Conservation (phyloP, 2,888 invertebrate genomes). For the Campopleginae sp. region DNA sequence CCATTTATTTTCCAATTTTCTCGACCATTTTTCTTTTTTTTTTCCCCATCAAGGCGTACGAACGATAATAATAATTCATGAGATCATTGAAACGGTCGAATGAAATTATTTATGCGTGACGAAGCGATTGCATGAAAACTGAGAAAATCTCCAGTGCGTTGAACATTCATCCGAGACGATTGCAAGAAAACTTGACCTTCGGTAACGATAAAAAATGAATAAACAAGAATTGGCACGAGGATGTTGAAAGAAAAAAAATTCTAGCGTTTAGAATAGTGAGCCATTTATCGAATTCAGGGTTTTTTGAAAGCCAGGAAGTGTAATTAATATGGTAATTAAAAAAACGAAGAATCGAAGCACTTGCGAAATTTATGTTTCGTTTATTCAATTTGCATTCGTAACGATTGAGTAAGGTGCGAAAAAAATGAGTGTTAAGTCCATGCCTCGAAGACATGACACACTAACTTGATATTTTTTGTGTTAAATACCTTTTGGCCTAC, state of each 20-base stretch:
- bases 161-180: not conserved
- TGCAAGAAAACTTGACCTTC: not conserved
- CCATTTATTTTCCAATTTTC: no score
- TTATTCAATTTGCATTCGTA: not conserved
- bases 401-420: not conserved
- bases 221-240: not conserved
- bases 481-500: conserved; percentile 62
- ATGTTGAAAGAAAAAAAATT: not conserved
- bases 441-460: not conserved
- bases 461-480: conserved; percentile 54
- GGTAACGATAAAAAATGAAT: not conserved
- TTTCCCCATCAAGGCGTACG: no score
- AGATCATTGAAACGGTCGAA: not conserved
- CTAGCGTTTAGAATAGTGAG: not conserved
- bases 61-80: not conserved
- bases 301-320: not conserved
- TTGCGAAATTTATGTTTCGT: not conserved
- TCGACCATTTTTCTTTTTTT: no score
- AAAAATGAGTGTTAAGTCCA: not conserved
- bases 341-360: not conserved
- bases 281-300: not conserved
- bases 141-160: not conserved
- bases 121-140: not conserved
- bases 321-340: not conserved
- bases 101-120: not conserved